These are phyloP conservation scores for Amphipoea lucens DNA, from an alignment of 2,888 invertebrate species.

Conservation along the genomic window DNA sequence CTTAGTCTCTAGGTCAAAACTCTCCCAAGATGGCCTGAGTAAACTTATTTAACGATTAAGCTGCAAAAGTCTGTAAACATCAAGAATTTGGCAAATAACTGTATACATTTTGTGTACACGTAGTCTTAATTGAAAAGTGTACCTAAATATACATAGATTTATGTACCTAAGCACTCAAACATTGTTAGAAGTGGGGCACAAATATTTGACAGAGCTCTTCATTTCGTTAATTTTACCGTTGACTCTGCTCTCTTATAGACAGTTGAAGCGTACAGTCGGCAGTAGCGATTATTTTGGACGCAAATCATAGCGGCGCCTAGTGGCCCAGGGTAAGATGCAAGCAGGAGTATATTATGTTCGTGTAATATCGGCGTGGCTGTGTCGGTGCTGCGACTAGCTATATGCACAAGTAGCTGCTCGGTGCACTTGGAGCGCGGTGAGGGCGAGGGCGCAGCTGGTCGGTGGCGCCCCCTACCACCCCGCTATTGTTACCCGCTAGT, in stretches of 20 bases:
- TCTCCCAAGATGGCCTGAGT: slow-evolving; percentile 19
- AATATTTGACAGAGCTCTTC: slow-evolving; percentile 65
- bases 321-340: background rate
- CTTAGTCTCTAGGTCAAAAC: slow-evolving; percentile 35
- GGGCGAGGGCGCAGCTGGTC: slow-evolving; percentile 79
- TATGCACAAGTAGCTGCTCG: slow-evolving; percentile 54
- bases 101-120: slow-evolving; percentile 38
- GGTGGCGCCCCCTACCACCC: slow-evolving; percentile 73
- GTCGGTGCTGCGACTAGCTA: slow-evolving; percentile 24
- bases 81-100: slow-evolving; percentile 40
- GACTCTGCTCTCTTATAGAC: slow-evolving; percentile 52
- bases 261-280: slow-evolving; percentile 11
- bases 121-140: slow-evolving; percentile 61
- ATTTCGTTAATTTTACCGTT: slow-evolving; percentile 66
- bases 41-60: slow-evolving; percentile 44
- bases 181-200: slow-evolving; percentile 61
- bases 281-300: slow-evolving; percentile 2
- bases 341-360: slow-evolving; percentile 10
- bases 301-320: background rate
- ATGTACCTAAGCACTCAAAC: slow-evolving; percentile 56
- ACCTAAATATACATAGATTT: slow-evolving; percentile 45
- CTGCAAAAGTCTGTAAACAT: slow-evolving; percentile 18
- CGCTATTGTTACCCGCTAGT: slow-evolving; percentile 85
- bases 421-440: slow-evolving; percentile 81
- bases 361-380: slow-evolving; percentile 15